Conservation (phyloP, 2,797 vertebrate genomes). For the Kryptolebias ocellatus region DNA sequence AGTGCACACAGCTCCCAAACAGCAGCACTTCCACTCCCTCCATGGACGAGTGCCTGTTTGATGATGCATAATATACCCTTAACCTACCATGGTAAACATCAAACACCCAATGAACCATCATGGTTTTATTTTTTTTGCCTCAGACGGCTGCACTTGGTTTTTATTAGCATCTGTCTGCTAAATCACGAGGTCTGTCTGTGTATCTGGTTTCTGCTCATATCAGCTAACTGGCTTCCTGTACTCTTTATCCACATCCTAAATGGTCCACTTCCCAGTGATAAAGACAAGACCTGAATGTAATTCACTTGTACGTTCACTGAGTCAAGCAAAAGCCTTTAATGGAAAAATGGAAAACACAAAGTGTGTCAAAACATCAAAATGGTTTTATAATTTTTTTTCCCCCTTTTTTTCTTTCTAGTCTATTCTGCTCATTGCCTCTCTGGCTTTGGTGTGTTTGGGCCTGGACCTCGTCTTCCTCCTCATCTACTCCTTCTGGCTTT, state of each 20-base stretch:
- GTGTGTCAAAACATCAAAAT: slow-evolving; percentile 1
- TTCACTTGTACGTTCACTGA: neutral
- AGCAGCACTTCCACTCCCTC: slow-evolving; percentile 42
- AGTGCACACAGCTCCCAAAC: slow-evolving; percentile 27
- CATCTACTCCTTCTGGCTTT: slow-evolving; percentile 99
- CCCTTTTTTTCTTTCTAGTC: slow-evolving; percentile 79
- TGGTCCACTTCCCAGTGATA: slow-evolving; percentile 21
- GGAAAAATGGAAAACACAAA: neutral
- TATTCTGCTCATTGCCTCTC: slow-evolving; percentile 88
- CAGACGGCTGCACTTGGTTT: slow-evolving; percentile 1
- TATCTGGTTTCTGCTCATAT: slow-evolving; percentile 54
- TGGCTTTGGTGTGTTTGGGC: slow-evolving; percentile 91
- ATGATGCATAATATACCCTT: slow-evolving; percentile 32
- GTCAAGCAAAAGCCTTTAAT: neutral
- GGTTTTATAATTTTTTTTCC: neutral
- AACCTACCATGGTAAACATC: slow-evolving; percentile 40
- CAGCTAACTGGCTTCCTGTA: slow-evolving; percentile 59
- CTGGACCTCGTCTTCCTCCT: slow-evolving; percentile 97
- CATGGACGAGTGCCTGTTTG: slow-evolving; percentile 45
- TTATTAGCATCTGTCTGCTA: slow-evolving; percentile 17
- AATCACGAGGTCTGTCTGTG: slow-evolving; percentile 20
- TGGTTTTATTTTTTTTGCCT: slow-evolving; percentile 12
- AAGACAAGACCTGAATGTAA: neutral
- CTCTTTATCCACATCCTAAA: slow-evolving; percentile 38
- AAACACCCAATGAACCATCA: slow-evolving; percentile 27